phyloP scores from a whole-genome alignment of 2,797 vertebrate genomes.

The Podargus strigoides region DNA sequence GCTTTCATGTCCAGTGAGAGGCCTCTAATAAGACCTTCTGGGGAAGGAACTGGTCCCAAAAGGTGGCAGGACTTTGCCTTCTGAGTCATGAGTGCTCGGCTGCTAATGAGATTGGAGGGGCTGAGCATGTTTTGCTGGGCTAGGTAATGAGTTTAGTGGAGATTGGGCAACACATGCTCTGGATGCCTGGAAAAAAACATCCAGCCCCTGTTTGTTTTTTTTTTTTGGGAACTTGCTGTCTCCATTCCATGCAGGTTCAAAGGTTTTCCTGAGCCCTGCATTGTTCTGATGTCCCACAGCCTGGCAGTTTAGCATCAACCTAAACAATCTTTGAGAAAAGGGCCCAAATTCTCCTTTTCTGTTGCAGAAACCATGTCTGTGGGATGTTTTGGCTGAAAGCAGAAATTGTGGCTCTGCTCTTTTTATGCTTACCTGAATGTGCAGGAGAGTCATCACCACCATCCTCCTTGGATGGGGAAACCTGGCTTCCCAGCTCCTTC shows the following conservation, averaged over 20 bases:
- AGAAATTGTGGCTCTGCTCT: background rate
- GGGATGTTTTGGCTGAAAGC: background rate
- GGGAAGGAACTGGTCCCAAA: background rate
- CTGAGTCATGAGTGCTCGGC: background rate
- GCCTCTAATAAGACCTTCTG: background rate
- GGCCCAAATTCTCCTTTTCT: background rate
- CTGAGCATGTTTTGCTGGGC: background rate
- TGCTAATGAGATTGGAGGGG: background rate
- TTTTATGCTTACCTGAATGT: background rate
- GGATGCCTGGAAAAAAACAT: background rate
- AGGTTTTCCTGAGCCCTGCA: background rate
- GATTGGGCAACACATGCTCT: background rate
- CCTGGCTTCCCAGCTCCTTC: fast-evolving
- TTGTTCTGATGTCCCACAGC: background rate
- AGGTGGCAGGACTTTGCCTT: background rate
- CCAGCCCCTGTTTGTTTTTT: fast-evolving
- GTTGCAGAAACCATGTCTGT: fast-evolving
- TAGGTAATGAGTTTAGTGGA: background rate
- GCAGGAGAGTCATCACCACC: fast-evolving
- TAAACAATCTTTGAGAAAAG: background rate
- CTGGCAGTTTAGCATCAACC: background rate
- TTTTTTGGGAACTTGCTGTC: background rate
- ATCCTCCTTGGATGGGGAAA: background rate
- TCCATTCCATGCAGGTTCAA: fast-evolving
- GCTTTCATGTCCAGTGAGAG: background rate